A percentile compares a stretch with the other conserved stretches of the same genome.
Conservation (phyloP, 2,888 invertebrate genomes). For the Pyralis farinalis region DNA sequence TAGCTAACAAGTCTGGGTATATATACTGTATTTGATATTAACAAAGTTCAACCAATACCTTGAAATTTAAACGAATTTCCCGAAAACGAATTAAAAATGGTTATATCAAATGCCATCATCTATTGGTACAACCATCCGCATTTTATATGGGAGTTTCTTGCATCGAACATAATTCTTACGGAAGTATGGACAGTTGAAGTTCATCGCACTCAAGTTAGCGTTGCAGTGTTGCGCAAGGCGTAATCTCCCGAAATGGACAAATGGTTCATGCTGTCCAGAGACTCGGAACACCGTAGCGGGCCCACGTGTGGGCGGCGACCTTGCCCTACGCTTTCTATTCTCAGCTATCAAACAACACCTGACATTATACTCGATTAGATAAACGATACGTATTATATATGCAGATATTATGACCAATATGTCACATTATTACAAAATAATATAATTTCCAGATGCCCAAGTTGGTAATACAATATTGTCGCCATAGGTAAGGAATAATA, state of each 20-base stretch:
- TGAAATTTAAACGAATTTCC: background rate
- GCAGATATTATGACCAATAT: background rate
- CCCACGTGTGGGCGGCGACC: constrained; percentile 23
- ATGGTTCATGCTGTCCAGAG: constrained; percentile 7
- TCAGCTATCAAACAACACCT: constrained; percentile 15
- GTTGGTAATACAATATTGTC: too few relatives aligned
- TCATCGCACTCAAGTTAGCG: constrained; percentile 43
- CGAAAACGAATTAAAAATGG: background rate
- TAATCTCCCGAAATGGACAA: constrained; percentile 8
- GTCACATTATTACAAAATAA: background rate
- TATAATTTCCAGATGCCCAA: too few relatives aligned
- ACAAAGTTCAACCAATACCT: too few relatives aligned
- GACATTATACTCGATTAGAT: constrained; percentile 6
- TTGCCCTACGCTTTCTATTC: constrained; percentile 35
- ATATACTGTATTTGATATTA: too few relatives aligned
- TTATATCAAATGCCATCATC: background rate
- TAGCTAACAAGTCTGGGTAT: too few relatives aligned
- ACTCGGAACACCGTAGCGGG: constrained; percentile 14
- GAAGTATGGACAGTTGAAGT: constrained; percentile 41
- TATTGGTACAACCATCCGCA: background rate
- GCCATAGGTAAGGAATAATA: too few relatives aligned
- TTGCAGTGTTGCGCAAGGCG: constrained; percentile 17
- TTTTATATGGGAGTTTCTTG: constrained; percentile 15
- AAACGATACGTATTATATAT: background rate
- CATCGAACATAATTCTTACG: constrained; percentile 18